These are phyloP conservation scores for Leptestheria dahalacensis DNA, from an alignment of 1,140 invertebrate genomes.

Conservation along the genomic window DNA sequence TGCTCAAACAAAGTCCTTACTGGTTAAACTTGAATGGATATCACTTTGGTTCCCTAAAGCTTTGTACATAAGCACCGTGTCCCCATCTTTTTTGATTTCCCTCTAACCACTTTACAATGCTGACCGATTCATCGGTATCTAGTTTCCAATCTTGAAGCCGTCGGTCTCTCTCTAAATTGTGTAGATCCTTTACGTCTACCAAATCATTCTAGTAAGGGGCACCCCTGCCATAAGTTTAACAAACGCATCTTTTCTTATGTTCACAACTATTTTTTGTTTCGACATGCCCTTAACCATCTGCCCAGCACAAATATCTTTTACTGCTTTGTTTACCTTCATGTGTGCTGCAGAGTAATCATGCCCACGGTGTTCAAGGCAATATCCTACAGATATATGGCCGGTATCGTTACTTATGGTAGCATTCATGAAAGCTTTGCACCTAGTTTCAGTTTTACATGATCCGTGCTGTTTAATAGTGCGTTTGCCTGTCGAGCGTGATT, in stretches of 20 bases:
- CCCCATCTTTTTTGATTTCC: neutral
- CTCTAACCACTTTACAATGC: neutral
- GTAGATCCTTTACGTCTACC: neutral
- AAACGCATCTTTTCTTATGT: neutral
- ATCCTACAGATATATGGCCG: neutral
- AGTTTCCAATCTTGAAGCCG: neutral
- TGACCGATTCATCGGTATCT: neutral
- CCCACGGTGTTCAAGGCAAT: neutral
- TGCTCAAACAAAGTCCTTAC: neutral
- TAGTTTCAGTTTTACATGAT: neutral
- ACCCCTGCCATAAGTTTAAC: neutral
- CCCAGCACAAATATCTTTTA: neutral
- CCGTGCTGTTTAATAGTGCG: neutral
- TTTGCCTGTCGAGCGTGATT: neutral
- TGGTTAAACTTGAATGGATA: neutral
- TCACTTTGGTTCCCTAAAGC: neutral
- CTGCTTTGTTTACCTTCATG: neutral
- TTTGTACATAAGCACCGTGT: neutral
- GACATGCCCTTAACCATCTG: neutral
- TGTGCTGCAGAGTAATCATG: neutral
- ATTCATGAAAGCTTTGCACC: neutral
- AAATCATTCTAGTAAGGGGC: neutral
- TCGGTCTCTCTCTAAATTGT: neutral
- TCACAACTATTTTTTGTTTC: neutral
- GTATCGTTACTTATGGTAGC: neutral